phyloP scores from a whole-genome alignment of 2,113 vertebrate genomes.

The Strix uralensis region DNA sequence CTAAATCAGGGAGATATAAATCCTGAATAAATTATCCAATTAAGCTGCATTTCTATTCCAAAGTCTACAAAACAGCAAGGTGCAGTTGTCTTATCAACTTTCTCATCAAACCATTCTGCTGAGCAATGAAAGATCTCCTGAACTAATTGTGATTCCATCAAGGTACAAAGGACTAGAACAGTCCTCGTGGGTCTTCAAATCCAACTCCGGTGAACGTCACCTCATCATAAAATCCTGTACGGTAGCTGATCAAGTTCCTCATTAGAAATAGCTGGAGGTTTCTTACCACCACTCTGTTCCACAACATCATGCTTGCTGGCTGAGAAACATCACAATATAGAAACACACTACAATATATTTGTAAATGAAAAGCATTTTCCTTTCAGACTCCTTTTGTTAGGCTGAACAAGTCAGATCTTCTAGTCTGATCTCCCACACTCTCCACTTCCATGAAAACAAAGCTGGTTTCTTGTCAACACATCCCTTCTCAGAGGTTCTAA shows the following conservation, averaged over 20 bases:
- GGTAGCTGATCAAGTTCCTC: neutral
- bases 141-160: neutral
- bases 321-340: neutral
- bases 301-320: neutral
- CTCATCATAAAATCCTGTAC: neutral
- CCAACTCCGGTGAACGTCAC: neutral
- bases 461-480: neutral
- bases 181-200: neutral
- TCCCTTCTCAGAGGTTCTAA: neutral
- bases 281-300: neutral
- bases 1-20: neutral
- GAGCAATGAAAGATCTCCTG: neutral
- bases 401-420: neutral
- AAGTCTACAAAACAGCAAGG: neutral
- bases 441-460: neutral
- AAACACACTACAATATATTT: neutral
- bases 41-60: neutral
- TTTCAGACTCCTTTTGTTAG: neutral
- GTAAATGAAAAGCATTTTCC: neutral
- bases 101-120: neutral
- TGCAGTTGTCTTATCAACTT: neutral
- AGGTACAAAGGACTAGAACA: neutral
- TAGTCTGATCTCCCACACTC: neutral
- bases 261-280: neutral
- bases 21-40: neutral